These are phyloP conservation scores for Copsychus sechellarum DNA, from an alignment of 2,113 vertebrate species.

Conservation along the genomic window DNA sequence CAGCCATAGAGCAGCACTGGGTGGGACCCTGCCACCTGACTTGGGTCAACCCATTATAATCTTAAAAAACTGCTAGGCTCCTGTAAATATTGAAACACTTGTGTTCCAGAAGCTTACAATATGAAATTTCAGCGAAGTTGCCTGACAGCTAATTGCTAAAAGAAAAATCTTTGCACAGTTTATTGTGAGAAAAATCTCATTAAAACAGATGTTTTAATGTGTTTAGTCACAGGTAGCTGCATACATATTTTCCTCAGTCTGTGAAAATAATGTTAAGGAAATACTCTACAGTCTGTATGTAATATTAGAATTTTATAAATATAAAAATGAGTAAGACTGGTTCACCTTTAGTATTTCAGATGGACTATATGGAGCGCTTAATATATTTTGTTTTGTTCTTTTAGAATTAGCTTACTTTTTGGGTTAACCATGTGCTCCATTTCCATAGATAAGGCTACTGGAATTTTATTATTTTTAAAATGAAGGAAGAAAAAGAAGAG, in stretches of 20 bases:
- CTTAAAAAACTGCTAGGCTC: background rate
- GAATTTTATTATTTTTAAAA: background rate
- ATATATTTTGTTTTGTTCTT: background rate
- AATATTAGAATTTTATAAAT: background rate
- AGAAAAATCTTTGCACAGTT: background rate
- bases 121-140: background rate
- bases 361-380: background rate
- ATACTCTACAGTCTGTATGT: background rate
- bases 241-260: background rate
- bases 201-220: background rate
- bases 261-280: background rate
- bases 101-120: background rate
- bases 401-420: background rate
- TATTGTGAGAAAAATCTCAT: background rate
- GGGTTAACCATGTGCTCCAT: background rate
- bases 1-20: background rate
- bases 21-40: background rate
- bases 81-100: background rate
- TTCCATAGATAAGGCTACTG: background rate
- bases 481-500: background rate
- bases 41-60: background rate
- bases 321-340: background rate
- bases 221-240: background rate
- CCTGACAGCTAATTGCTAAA: background rate
- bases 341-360: background rate